Evolutionary conservation across 2,113 vertebrate genomes (phyloP).

Genomic region (Asarcornis scutulata): DNA sequence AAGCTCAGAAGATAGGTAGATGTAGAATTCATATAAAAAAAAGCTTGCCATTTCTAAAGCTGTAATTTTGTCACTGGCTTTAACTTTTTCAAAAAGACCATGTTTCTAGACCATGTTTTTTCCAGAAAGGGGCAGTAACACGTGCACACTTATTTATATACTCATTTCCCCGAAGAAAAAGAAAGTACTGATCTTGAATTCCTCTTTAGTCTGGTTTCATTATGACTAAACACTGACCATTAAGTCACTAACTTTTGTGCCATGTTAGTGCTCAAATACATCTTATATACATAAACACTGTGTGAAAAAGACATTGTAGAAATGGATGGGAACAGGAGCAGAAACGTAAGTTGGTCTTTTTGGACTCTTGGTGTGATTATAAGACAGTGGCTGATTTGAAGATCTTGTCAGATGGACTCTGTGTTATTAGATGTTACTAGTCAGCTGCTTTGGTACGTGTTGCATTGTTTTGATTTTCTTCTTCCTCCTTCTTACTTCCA

Average conservation of each 20-base stretch:
- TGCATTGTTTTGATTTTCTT: neutral
- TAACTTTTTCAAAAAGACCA: neutral
- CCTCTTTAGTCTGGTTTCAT: neutral
- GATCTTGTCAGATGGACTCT: neutral
- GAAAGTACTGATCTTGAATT: neutral
- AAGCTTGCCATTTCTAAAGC: neutral
- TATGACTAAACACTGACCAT: neutral
- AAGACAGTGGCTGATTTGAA: neutral
- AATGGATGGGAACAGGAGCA: neutral
- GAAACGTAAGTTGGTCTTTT: neutral
- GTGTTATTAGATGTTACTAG: neutral
- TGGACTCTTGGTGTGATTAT: neutral
- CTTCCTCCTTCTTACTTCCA: neutral
- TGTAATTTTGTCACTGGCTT: neutral
- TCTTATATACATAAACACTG: neutral
- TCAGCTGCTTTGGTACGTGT: neutral
- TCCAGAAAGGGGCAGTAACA: neutral
- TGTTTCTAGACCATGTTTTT: neutral
- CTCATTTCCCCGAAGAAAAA: neutral
- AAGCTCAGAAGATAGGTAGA: neutral
- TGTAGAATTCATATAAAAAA: neutral
- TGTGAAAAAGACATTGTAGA: neutral
- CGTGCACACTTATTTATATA: rapidly evolving
- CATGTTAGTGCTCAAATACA: neutral
- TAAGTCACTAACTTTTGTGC: neutral